phyloP scores from a whole-genome alignment of 2,113 vertebrate genomes.

The Epinephelus moara region DNA sequence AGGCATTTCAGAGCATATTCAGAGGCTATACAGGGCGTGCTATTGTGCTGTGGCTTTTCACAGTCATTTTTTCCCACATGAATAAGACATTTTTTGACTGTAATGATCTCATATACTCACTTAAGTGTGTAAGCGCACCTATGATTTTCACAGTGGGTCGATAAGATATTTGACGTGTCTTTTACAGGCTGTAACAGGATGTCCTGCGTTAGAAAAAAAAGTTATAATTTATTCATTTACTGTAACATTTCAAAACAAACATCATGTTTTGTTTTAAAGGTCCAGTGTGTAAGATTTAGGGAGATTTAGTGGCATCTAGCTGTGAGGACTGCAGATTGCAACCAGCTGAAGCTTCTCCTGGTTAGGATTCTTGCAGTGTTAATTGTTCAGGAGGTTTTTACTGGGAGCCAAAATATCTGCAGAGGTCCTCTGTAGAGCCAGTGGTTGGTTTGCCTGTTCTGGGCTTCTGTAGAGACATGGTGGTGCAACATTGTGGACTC shows the following conservation, averaged over 20 bases:
- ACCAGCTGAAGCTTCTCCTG: no score
- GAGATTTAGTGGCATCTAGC: no score
- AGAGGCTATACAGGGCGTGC: conserved; percentile 11
- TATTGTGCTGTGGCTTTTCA: conserved; percentile 22
- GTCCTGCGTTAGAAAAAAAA: neutral
- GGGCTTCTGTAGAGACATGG: no score
- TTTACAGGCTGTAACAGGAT: neutral
- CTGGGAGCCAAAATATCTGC: no score
- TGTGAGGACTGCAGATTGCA: no score
- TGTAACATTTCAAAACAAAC: neutral
- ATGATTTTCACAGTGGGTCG: conserved; percentile 10
- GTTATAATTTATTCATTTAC: conserved; percentile 3
- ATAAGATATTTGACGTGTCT: conserved; percentile 13
- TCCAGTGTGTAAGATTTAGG: no score
- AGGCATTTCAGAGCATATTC: conserved; percentile 66
- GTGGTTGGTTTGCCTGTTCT: no score
- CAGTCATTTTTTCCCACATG: conserved; percentile 43
- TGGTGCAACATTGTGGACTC: no score
- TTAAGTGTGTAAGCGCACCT: conserved; percentile 1
- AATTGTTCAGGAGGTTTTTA: no score
- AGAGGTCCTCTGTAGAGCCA: no score
- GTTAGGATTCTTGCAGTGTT: no score
- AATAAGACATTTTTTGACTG: conserved; percentile 43
- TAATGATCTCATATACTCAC: conserved; percentile 13
- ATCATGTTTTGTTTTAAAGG: no score